Percentiles rank a stretch among this genome's conserved stretches.
Evolutionary conservation across 2,113 vertebrate species (phyloP).

Genomic region (Pseudopodoces humilis): DNA sequence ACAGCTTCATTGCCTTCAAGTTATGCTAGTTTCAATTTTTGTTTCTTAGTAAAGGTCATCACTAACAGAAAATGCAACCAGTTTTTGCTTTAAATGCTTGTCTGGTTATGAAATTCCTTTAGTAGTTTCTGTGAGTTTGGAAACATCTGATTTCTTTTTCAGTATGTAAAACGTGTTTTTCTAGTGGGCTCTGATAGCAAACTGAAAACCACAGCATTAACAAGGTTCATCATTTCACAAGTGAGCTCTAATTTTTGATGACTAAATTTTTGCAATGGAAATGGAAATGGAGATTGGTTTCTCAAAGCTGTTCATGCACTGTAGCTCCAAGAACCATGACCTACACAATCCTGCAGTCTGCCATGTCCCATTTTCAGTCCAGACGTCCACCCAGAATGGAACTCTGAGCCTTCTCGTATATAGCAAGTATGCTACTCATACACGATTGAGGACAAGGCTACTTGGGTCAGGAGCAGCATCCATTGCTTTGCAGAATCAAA

Average conservation of each 20-base stretch:
- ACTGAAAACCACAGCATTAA: not conserved
- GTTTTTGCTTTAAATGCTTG: not conserved
- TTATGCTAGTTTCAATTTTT: constrained; percentile 1
- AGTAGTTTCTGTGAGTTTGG: not conserved
- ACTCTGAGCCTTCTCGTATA: accelerated
- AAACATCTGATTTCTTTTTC: not conserved
- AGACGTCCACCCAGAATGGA: not conserved
- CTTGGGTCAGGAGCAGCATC: not conserved
- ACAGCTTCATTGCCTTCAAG: not conserved
- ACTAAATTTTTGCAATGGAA: not conserved
- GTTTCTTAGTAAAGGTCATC: not conserved
- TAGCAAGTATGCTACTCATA: not conserved
- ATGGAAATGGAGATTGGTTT: not conserved
- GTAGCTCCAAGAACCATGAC: not conserved
- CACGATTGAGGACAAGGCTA: not conserved
- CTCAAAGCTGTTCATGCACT: not conserved
- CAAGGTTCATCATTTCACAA: not conserved
- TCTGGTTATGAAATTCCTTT: not conserved
- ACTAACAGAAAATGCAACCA: not conserved
- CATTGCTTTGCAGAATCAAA: not conserved
- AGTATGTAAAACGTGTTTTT: not conserved
- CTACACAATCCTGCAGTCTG: not conserved
- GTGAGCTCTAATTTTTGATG: not conserved
- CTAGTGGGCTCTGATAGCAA: not conserved
- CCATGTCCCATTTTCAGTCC: not conserved